These are phyloP conservation scores for Scolopax mira DNA, from an alignment of 2,113 vertebrate species.

Conservation along the genomic window DNA sequence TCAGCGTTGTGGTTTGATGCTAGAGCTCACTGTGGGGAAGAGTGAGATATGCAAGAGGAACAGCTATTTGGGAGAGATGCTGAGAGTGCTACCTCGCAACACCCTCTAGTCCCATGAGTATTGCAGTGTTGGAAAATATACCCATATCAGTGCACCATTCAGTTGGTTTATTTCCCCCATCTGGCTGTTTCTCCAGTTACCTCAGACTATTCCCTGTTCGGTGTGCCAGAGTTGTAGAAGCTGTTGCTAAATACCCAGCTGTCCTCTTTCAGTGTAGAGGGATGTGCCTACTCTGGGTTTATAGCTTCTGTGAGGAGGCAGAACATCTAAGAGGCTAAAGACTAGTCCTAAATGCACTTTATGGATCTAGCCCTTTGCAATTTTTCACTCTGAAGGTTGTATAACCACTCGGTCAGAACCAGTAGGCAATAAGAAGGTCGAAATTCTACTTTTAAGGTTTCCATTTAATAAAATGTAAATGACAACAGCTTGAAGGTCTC, in stretches of 20 bases:
- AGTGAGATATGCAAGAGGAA: neutral
- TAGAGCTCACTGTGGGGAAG: neutral
- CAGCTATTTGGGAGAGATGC: neutral
- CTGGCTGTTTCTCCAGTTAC: neutral
- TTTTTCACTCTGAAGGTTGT: neutral
- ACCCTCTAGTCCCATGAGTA: neutral
- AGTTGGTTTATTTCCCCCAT: neutral
- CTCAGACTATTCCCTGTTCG: neutral
- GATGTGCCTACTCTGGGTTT: neutral
- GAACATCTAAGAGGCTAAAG: neutral
- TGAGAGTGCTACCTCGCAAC: neutral
- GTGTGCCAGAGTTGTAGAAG: neutral
- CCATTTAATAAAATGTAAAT: slow-evolving; percentile 10
- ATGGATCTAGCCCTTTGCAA: neutral
- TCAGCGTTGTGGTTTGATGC: neutral
- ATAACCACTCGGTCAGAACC: neutral
- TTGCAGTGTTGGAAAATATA: neutral
- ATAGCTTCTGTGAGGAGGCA: neutral
- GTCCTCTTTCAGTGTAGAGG: neutral
- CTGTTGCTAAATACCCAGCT: neutral
- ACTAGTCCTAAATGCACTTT: neutral
- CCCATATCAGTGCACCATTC: neutral
- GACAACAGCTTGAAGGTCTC: neutral
- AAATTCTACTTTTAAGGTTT: neutral
- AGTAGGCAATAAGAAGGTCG: neutral